Evolutionary conservation across 2,797 vertebrate genomes (phyloP).

Genomic region (Schizopygopsis pylzovi): DNA sequence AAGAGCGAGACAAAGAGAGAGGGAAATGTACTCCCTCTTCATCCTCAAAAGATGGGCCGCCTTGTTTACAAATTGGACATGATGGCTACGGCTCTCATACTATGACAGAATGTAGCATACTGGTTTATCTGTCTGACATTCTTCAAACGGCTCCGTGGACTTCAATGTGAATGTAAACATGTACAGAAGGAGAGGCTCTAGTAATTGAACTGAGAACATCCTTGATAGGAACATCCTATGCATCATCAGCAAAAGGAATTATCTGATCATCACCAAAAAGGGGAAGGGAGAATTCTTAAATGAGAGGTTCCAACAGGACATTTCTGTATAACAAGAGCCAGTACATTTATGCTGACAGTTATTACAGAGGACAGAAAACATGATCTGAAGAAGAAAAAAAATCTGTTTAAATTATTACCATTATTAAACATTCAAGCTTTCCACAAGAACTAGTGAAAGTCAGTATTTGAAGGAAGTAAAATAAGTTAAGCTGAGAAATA

Average conservation of each 20-base stretch:
- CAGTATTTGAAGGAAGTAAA: constrained; percentile 5
- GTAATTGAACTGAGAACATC: constrained; percentile 59
- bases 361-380: not conserved
- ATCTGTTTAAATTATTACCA: not conserved
- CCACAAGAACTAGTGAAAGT: not conserved
- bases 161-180: constrained; percentile 66
- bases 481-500: not conserved
- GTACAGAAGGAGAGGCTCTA: constrained; percentile 54
- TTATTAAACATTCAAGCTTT: not conserved
- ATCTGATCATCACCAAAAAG: constrained; percentile 46
- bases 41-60: constrained; percentile 54
- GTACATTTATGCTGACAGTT: constrained; percentile 3
- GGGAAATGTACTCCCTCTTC: constrained; percentile 40
- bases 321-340: constrained; percentile 15
- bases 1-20: constrained; percentile 34
- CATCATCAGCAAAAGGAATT: constrained; percentile 54
- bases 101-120: constrained; percentile 57
- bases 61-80: constrained; percentile 64
- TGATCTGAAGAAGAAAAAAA: not conserved
- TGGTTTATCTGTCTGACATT: constrained; percentile 65
- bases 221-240: constrained; percentile 47
- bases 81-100: constrained; percentile 51
- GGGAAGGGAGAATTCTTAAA: constrained; percentile 3
- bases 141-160: constrained; percentile 65
- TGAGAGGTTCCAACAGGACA: constrained; percentile 13